Conservation (phyloP, 2,888 invertebrate species). For the Drosophila emarginata region DNA sequence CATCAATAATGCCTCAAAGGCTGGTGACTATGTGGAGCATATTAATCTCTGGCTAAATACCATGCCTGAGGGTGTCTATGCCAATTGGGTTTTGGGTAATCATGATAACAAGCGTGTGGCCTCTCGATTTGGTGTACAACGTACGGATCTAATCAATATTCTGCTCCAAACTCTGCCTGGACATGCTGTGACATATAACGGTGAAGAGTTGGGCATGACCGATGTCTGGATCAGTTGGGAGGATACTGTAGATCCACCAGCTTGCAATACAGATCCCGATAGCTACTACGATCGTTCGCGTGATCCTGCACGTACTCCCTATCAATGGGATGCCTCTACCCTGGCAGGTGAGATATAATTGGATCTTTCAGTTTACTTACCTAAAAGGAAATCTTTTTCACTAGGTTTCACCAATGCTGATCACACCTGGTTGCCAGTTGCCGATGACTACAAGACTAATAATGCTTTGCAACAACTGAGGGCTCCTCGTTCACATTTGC, state of each 20-base stretch:
- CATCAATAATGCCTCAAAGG: slow-evolving; percentile 79
- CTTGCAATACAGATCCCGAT: slow-evolving; percentile 83
- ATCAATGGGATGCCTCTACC: slow-evolving; percentile 85
- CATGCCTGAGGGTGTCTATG: slow-evolving; percentile 84
- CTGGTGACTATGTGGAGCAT: slow-evolving; percentile 80
- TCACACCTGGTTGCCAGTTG: slow-evolving; percentile 88
- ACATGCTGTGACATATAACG: slow-evolving; percentile 92
- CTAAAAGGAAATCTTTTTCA: not conserved
- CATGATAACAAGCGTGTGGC: slow-evolving; percentile 89
- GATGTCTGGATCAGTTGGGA: slow-evolving; percentile 83
- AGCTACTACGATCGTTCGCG: slow-evolving; percentile 81
- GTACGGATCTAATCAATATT: slow-evolving; percentile 92
- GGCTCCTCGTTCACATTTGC: slow-evolving; percentile 85
- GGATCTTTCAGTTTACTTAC: not conserved
- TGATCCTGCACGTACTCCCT: slow-evolving; percentile 86
- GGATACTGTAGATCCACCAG: slow-evolving; percentile 84
- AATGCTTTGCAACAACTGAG: slow-evolving; percentile 85
- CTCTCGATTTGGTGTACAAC: slow-evolving; percentile 86
- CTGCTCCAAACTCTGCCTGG: slow-evolving; percentile 91
- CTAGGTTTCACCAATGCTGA: slow-evolving; percentile 78
- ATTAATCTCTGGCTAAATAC: slow-evolving; percentile 85
- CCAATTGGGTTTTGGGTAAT: slow-evolving; percentile 89
- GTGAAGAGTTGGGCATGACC: slow-evolving; percentile 89
- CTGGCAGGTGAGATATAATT: slow-evolving; percentile 75
- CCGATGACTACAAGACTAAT: slow-evolving; percentile 84